Base-by-base conservation (phyloP, 2,888 invertebrate species). In the Ophion ventricosus region DNA sequence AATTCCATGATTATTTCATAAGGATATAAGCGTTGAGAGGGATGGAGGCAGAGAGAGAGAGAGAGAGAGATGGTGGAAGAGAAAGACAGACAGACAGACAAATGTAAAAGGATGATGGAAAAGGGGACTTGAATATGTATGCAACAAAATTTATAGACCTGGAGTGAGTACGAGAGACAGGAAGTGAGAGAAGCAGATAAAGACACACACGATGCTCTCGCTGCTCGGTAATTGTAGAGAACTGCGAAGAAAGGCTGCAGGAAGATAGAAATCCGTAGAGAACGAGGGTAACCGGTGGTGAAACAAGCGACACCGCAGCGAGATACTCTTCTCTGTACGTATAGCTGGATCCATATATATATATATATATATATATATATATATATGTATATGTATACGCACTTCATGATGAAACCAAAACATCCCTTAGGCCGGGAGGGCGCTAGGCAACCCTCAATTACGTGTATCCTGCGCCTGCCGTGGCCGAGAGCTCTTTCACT, bases 1-100 rank as follows among this genome's bases (percentile, higher is more conserved):
- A 92, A 91, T 91, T 91, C 89, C 89, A 91, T 92, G 92, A 91
- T 92, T 92, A 92, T 92, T 92, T 92, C 91, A 91, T 91, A 92
- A 91, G 90, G 88, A 88, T 82, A 78, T 78, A 61, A 81, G 87
- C 86, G 73, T 59, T 61, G 63, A 75, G 84, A 56, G 83, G 79
- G 57, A 79, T 73, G 84, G 63, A 54, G 57, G 63, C 29, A 26
- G 80, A 74, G 17, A 14, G 17, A 4, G 14, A 49, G 2, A 14
- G 25, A 64, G 49, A 67, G 20, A 29, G 25, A 17, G 73, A 40
- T 35, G 64, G 66, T 57, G 40, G 43, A 61, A 67, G 72, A 64
- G 79, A 20, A 79, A 73, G 66, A 67, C 54, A 74, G 8, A 23
- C 70, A 63, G 63, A 26, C 66, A 67, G 73, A 75, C 23, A 64